phyloP scores from a whole-genome alignment of 2,113 vertebrate genomes.

The Pluvialis apricaria region DNA sequence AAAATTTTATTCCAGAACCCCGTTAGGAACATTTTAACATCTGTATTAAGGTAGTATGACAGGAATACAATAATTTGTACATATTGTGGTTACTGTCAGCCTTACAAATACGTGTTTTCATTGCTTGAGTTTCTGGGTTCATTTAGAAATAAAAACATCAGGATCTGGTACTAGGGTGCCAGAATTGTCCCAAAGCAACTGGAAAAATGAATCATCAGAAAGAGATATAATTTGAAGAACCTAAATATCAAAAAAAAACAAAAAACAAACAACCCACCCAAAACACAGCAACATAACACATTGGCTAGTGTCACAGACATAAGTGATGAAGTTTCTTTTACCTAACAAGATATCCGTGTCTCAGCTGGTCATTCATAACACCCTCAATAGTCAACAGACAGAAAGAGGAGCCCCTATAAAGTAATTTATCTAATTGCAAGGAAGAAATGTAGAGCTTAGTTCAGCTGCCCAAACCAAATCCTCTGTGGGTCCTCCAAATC shows the following conservation, averaged over 20 bases:
- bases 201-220: not conserved
- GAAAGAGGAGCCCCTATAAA: not conserved
- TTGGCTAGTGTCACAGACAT: accelerated
- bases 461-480: not conserved
- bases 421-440: not conserved
- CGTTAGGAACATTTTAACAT: not conserved
- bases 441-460: not conserved
- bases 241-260: not conserved
- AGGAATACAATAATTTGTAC: not conserved
- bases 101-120: not conserved
- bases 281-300: not conserved
- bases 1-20: not conserved
- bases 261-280: not conserved
- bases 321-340: not conserved
- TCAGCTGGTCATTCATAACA: not conserved
- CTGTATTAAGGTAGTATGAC: not conserved
- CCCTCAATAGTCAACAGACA: accelerated
- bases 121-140: not conserved
- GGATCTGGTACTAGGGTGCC: no score
- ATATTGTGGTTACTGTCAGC: not conserved
- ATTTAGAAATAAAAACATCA: not conserved
- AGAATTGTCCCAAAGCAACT: not conserved
- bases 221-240: not conserved
- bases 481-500: accelerated
- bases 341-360: no score